Evolutionary conservation across 2,888 invertebrate species (phyloP), one percentile per base, ranked within the genome.

Genomic region (Steromphala cineraria): DNA sequence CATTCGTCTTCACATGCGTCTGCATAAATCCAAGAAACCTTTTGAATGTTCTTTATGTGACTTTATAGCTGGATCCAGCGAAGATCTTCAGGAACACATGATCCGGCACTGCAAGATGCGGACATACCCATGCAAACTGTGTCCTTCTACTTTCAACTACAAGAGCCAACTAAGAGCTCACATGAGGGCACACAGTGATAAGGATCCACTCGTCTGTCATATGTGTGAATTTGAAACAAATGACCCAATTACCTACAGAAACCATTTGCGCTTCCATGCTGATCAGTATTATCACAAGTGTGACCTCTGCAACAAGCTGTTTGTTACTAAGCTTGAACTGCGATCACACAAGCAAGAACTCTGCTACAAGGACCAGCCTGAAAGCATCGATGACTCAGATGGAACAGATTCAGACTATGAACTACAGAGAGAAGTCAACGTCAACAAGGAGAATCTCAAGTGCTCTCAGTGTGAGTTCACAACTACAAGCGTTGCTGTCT

Each of bases 131-230:
- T 92, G 93, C 84, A 92, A 92, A 81, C 82, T 89, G 31, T 93
- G 92, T 84, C 84, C 89, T 24, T 87, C 90, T 17, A 87, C 86
- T 24, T 92, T 93, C 80, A 91, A 91, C 84, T 92, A 92, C 83
- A 93, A 92, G 85, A 92, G 92, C 83, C 92, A 92, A 76, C 86
- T 92, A n/a, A 82, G 92, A n/a, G 92, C 92, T 15, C 93, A 93
- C 84, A 92, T 92, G 91, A 81, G 91, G 53, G 91, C 90, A 8
- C 92, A 92, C 82, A 89, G 88, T 78, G 91, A 91, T 67, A 85
- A 88, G 75, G 90, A 90, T 53, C 89, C 90, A 21, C 86, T 88
- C 78, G 80, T 88, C 67, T 91, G 91, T 81, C 89, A 91, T 55
- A 85, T 86, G 46, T 92, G 92, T 85, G 90, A 90, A 80, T 91